phyloP scores from a whole-genome alignment of 2,797 vertebrate species.

The Chrosomus eos region DNA sequence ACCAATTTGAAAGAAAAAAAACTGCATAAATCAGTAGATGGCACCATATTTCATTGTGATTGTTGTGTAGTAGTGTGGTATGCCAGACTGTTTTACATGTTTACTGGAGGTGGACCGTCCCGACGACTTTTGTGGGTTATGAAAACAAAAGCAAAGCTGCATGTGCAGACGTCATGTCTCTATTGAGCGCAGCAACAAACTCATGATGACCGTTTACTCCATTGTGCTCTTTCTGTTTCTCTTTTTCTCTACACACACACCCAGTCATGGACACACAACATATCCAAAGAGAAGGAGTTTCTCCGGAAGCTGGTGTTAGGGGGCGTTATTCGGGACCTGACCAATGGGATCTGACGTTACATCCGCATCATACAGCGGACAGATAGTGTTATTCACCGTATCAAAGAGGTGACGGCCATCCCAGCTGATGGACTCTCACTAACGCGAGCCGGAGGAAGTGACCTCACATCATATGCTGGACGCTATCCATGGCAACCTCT shows the following conservation, averaged over 20 bases:
- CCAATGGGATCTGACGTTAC: constrained; percentile 83
- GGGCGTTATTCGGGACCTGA: constrained; percentile 86
- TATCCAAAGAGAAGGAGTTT: constrained; percentile 90
- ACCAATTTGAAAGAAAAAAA: no score
- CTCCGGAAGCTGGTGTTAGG: constrained; percentile 88
- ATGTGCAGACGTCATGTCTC: background rate
- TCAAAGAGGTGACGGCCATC: background rate
- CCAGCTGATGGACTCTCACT: background rate
- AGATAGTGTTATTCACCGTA: background rate
- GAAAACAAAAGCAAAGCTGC: constrained; percentile 27
- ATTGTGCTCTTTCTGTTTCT: constrained; percentile 14
- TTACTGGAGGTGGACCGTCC: constrained; percentile 43
- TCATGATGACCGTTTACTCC: background rate
- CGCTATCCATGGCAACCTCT: background rate
- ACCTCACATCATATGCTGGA: background rate
- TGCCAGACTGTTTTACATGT: constrained; percentile 30
- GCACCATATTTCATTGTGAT: background rate
- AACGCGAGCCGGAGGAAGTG: background rate
- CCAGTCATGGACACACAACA: constrained; percentile 95
- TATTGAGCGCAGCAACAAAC: background rate
- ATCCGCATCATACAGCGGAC: background rate
- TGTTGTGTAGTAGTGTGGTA: background rate
- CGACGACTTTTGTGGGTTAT: constrained; percentile 15
- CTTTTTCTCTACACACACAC: constrained; percentile 25
- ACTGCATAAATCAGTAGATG: background rate